Percentiles rank a stretch among this genome's conserved stretches.
Evolutionary conservation across 1,140 invertebrate genomes (phyloP).

Genomic region (Ceratina japonica): DNA sequence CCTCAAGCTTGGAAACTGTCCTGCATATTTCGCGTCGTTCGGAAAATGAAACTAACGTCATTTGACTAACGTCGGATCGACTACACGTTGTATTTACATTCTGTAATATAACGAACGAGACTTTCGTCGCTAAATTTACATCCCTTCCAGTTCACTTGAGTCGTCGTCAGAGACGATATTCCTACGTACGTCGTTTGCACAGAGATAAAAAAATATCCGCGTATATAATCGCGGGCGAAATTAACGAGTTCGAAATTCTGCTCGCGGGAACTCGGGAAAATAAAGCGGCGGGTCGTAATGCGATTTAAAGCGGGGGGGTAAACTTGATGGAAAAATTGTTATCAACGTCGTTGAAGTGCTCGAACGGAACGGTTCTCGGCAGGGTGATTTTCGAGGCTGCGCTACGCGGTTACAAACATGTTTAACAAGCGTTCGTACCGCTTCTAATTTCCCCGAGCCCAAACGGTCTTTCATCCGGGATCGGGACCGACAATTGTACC

Average conservation of each 20-base stretch:
- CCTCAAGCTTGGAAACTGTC: background rate
- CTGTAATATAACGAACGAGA: no score
- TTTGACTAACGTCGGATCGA: background rate
- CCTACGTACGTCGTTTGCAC: background rate
- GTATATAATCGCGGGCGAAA: background rate
- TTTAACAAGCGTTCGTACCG: background rate
- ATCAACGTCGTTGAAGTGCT: background rate
- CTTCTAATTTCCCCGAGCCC: background rate
- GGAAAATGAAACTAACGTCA: conserved; percentile 65
- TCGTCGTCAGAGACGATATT: background rate
- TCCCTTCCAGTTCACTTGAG: background rate
- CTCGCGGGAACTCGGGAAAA: background rate
- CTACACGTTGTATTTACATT: background rate
- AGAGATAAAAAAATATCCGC: background rate
- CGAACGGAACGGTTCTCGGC: background rate
- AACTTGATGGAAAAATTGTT: conserved; percentile 1
- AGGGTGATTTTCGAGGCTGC: background rate
- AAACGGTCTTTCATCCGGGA: background rate
- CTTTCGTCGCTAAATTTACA: conserved; percentile 25
- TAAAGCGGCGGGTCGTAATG: background rate
- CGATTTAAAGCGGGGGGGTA: background rate
- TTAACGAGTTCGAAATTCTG: conserved; percentile 10
- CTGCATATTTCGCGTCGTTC: conserved; percentile 60
- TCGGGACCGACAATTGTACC: background rate
- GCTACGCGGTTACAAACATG: background rate